phyloP scores from a whole-genome alignment of 2,113 vertebrate genomes.

The Apeltes quadracus region DNA sequence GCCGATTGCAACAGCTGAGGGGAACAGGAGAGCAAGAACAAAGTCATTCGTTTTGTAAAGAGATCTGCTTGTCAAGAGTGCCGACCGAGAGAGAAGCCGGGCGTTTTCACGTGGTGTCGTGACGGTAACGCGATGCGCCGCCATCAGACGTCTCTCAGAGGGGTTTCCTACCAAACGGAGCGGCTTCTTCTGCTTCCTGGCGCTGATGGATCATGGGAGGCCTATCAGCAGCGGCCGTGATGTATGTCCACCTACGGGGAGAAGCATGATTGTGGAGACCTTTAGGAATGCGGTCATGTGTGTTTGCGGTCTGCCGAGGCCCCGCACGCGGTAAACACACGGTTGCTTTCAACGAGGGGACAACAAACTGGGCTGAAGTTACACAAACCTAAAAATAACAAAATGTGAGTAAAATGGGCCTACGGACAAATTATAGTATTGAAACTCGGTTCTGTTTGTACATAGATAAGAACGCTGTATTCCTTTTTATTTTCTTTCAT shows the following conservation, averaged over 20 bases:
- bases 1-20: slow-evolving; percentile 52
- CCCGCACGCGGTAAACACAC: background rate
- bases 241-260: slow-evolving; percentile 37
- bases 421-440: background rate
- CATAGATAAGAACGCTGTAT: background rate
- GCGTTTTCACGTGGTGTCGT: background rate
- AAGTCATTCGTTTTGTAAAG: slow-evolving; percentile 53
- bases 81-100: no score
- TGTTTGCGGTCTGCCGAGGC: slow-evolving; percentile 1
- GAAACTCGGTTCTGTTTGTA: background rate
- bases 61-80: slow-evolving; percentile 38
- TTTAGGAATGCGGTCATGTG: background rate
- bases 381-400: background rate
- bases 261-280: slow-evolving; percentile 20
- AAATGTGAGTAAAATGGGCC: background rate
- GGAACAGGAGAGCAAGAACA: slow-evolving; percentile 38
- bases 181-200: background rate
- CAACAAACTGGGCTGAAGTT: background rate
- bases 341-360: slow-evolving; percentile 21
- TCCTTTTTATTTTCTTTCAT: background rate
- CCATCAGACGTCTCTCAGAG: background rate
- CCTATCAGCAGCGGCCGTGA: slow-evolving; percentile 50
- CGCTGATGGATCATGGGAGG: slow-evolving; percentile 31
- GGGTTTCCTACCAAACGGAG: background rate
- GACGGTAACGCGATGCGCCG: background rate